Evolutionary conservation across 2,797 vertebrate species (phyloP).

Genomic region (Artibeus jamaicensis): DNA sequence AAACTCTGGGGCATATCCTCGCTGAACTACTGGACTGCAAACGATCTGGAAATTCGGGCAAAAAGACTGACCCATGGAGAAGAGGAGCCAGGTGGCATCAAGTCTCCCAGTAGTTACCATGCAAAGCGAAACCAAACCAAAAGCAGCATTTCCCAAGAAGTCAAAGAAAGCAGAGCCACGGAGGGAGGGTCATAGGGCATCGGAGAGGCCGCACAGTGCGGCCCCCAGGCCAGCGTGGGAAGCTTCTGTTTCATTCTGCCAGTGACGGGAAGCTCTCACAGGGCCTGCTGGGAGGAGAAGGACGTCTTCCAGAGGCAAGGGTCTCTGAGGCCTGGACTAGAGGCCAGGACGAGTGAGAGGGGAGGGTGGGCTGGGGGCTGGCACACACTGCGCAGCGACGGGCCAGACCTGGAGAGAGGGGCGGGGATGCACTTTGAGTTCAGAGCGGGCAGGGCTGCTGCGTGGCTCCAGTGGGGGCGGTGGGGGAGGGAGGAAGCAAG

Average conservation of each 20-base stretch:
- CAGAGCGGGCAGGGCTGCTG: not conserved
- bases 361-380: not conserved
- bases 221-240: not conserved
- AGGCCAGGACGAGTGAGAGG: not conserved
- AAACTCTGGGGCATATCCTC: not conserved
- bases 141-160: not conserved
- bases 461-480: too few species aligned
- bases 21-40: not conserved
- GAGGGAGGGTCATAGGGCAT: fast-evolving
- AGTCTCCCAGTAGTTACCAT: not conserved
- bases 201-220: too few species aligned
- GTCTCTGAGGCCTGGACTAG: not conserved
- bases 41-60: not conserved
- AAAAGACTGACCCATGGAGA: not conserved
- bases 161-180: not conserved
- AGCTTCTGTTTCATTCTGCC: not conserved
- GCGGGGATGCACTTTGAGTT: fast-evolving
- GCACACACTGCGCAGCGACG: fast-evolving
- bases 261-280: not conserved
- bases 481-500: not conserved
- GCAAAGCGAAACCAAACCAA: not conserved
- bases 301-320: not conserved
- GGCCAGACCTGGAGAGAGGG: too few species aligned
- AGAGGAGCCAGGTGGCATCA: not conserved
- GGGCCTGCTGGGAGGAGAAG: not conserved